Base-by-base conservation (phyloP, 2,888 invertebrate species). In the Plebejus anna region DNA sequence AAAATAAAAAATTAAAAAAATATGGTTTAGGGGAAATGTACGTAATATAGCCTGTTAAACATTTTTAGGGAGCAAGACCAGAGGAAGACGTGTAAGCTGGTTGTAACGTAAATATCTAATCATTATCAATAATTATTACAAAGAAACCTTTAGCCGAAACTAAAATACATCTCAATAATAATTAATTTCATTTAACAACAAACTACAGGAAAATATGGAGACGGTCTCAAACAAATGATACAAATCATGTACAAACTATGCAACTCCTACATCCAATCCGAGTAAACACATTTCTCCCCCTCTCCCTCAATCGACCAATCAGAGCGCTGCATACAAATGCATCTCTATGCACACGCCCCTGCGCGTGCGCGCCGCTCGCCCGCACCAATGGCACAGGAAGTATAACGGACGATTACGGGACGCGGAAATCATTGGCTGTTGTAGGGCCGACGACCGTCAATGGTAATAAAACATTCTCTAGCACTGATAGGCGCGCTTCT, bases 301-400 rank as follows among this genome's bases (percentile, higher is more conserved):
- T 32, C 13, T 32, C 66, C 13, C 32, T 11, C 22, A 22, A 22
- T 61, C 22, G 61, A 61, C 70, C 70, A 71, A 71, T 71, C 38
- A 47, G 42, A 72, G 42, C 71, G 47, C 11, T 42, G 42, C 71
- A 72, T 22, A 66, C 66, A 32, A 42, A 11, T 72, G 71, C 71
- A 72, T 47, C 9, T 2, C 38, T 9, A 22, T 72, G 71, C 71
- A 72, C 47, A 38, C 71, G 71, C 42, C 71, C 47, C 42, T 3
- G 9, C 22, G 42, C 71, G 71, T 22, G 13, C 71, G 71, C 71
- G 42, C 47, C 47, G 71, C 71, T 47, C 71, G 71, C 47, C 22
- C 71, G 71, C 38, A 11, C 71, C 71, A 72, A 72, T 72, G 28
- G 71, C 1, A 42, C 57, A 75, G 61, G 42, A 75, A 70, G 36